These are phyloP conservation scores for Anabas testudineus DNA, from an alignment of 2,797 vertebrate species.

Conservation along the genomic window DNA sequence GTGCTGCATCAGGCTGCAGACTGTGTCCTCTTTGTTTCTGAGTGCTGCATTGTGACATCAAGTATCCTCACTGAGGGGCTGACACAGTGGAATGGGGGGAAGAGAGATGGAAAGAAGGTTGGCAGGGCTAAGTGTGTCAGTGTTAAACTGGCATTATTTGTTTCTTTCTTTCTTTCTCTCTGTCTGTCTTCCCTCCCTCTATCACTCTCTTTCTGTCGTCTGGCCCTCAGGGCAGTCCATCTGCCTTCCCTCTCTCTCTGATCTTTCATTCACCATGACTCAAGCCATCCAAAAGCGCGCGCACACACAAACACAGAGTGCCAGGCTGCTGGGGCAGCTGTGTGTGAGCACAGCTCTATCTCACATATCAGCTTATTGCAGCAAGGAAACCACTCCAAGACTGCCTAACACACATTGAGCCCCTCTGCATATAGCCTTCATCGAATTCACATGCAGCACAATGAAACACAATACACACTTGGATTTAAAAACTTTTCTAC, in stretches of 20 bases:
- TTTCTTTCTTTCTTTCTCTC: slow-evolving; percentile 38
- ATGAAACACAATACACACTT: slow-evolving; percentile 1
- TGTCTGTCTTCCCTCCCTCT: slow-evolving; percentile 22
- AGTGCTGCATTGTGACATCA: slow-evolving; percentile 37
- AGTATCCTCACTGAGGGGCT: slow-evolving; percentile 36
- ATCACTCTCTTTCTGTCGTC: slow-evolving; percentile 69
- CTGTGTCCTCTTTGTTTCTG: slow-evolving; percentile 12
- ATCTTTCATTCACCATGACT: slow-evolving; percentile 85
- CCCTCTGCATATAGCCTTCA: slow-evolving; percentile 10
- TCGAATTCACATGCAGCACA: slow-evolving; percentile 16
- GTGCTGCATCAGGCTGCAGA: slow-evolving; percentile 16
- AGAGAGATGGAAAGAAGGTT: slow-evolving; percentile 47
- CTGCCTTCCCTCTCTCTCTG: slow-evolving; percentile 79
- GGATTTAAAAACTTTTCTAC: slow-evolving; percentile 9
- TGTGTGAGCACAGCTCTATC: slow-evolving; percentile 77
- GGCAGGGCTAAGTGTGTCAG: slow-evolving; percentile 64
- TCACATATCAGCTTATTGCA: slow-evolving; percentile 77
- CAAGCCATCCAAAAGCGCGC: slow-evolving; percentile 73
- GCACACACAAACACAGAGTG: slow-evolving; percentile 43
- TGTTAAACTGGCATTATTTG: slow-evolving; percentile 71
- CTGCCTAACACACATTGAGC: slow-evolving; percentile 30
- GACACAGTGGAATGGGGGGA: slow-evolving; percentile 24
- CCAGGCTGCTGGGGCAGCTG: slow-evolving; percentile 78
- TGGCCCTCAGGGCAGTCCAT: slow-evolving; percentile 78
- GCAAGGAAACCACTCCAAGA: slow-evolving; percentile 71